phyloP scores from a whole-genome alignment of 2,888 invertebrate genomes.

The Pyrrhia umbra region DNA sequence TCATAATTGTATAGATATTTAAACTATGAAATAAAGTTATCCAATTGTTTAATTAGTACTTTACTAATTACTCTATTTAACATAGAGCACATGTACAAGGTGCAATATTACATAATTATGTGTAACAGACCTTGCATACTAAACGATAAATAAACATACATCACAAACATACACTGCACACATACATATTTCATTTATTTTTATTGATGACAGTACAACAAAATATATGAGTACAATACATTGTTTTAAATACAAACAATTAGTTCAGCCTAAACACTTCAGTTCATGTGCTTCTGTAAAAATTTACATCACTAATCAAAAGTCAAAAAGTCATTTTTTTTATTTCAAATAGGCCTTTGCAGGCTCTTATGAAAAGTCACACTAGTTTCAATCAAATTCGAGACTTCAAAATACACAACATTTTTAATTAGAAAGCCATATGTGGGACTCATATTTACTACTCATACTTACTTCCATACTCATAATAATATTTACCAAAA shows the following conservation, averaged over 20 bases:
- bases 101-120: constrained; percentile 10
- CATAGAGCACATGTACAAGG: constrained; percentile 19
- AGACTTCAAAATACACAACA: too few species aligned
- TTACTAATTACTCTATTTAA: constrained; percentile 26
- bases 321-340: too few species aligned
- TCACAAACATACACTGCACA: background rate
- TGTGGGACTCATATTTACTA: constrained; percentile 3
- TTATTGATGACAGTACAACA: too few species aligned
- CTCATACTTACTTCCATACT: background rate
- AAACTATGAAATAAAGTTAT: constrained; percentile 6
- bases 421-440: background rate
- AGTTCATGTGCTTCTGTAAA: too few species aligned
- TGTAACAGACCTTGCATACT: too few species aligned
- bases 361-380: too few species aligned
- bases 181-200: background rate
- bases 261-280: too few species aligned
- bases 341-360: too few species aligned
- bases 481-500: constrained; percentile 31
- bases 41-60: constrained; percentile 14
- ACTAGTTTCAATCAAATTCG: too few species aligned
- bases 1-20: background rate
- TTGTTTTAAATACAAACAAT: too few species aligned
- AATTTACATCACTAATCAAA: too few species aligned
- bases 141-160: background rate
- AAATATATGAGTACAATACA: too few species aligned